Conservation (phyloP, 2,113 vertebrate species). For the Sceloporus undulatus region DNA sequence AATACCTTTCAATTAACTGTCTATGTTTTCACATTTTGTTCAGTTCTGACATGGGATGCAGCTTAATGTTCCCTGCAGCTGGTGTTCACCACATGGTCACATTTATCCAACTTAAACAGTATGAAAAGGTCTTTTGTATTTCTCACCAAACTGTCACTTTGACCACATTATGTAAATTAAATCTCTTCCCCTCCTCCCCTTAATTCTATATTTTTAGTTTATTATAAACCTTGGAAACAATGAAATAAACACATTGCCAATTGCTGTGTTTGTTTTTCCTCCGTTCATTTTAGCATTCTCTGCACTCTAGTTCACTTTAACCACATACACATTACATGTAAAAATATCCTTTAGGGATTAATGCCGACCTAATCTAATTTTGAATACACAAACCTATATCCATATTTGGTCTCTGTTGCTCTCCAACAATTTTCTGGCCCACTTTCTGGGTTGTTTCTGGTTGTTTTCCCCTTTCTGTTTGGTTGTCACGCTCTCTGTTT, state of each 20-base stretch:
- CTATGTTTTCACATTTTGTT: neutral
- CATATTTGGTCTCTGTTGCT: neutral
- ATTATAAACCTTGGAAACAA: neutral
- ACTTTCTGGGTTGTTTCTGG: neutral
- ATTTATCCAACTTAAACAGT: neutral
- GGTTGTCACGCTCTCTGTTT: neutral
- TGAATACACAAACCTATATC: neutral
- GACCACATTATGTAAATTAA: constrained; percentile 5
- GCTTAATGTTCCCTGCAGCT: neutral
- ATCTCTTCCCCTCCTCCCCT: neutral
- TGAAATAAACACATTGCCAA: neutral
- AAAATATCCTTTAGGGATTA: neutral
- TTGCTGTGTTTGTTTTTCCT: constrained; percentile 4
- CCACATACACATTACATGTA: neutral
- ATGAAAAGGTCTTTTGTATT: neutral
- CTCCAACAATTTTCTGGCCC: neutral
- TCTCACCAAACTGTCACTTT: neutral
- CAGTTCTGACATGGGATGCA: neutral
- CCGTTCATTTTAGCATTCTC: constrained; percentile 8
- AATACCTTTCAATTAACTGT: neutral
- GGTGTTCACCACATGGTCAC: neutral
- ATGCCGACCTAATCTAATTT: neutral
- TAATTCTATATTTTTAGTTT: constrained; percentile 11
- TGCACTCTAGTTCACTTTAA: constrained; percentile 8
- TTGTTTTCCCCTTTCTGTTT: too few relatives aligned